Conservation (phyloP, 37 sponge, comb jelly and placozoan genomes). For the Oopsacas minuta region DNA sequence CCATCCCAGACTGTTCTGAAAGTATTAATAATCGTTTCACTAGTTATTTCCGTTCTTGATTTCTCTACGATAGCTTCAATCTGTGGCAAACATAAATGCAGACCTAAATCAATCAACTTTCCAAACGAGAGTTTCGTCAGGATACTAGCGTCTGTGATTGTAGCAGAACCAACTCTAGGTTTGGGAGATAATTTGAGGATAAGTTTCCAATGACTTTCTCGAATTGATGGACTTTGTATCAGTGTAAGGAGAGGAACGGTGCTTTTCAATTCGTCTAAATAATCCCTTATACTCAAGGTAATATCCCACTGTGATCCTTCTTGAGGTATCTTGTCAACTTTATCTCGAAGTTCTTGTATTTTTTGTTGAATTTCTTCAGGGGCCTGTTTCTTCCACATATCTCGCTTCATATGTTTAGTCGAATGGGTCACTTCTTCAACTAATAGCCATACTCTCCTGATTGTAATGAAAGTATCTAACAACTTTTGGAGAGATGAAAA, state of each 20-base stretch:
- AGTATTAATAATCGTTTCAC: background rate
- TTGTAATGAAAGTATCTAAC: background rate
- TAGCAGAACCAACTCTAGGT: background rate
- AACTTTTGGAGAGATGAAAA: conserved; percentile 6
- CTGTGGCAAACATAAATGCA: background rate
- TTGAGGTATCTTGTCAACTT: background rate
- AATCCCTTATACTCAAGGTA: background rate
- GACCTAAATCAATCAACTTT: conserved; percentile 6
- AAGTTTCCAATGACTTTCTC: conserved; percentile 6
- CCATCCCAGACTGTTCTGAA: background rate
- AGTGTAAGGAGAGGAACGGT: background rate
- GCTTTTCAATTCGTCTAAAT: background rate
- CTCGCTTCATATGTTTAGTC: background rate
- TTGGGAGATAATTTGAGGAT: background rate
- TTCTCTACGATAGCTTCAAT: background rate
- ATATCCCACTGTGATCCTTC: background rate
- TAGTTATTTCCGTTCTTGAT: background rate
- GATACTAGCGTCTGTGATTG: background rate
- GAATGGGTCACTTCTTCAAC: background rate
- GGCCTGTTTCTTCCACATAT: conserved; percentile 2
- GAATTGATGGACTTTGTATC: background rate
- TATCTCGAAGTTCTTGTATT: background rate
- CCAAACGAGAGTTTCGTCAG: background rate
- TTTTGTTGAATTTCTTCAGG: conserved; percentile 13
- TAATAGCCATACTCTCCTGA: background rate